Base-by-base conservation (phyloP, 2,797 vertebrate species). In the Babyrousa celebensis region DNA sequence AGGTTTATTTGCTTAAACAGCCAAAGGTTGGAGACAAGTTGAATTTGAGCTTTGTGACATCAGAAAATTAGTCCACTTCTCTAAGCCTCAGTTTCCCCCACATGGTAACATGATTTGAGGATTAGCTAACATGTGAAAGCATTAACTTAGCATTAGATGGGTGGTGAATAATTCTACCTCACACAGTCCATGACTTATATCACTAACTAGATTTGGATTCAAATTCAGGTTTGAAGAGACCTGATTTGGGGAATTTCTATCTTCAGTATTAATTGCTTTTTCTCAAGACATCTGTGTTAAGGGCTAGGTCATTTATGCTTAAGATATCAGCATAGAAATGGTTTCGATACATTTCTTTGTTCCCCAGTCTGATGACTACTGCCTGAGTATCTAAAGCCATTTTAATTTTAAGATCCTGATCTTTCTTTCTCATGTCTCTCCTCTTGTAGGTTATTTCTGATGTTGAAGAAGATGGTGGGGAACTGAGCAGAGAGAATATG, bases 401-500 rank as follows among this genome's bases (percentile, higher is more conserved):
- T 25, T 48, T 48, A 48, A 48, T 48, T 32, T 71, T 80, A 78
- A 84, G 63, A 11, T 70, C 6, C 21, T 20, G 6, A 62, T 89
- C 74, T 92, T 87, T 40, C 40, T 21, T 88, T 75, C 62, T 65
- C n/a, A 9, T 84, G 85, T 79, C 6, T 83, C 7, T 1, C 29
- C 29, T 18, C 68, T 93, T 97, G 29, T 96, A 99, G 99, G 98
- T 93, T 15, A 96, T 98, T 58, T 99, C 99, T 3, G 99, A 99
- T 87, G 96, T 97, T 14, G 99, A 99, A 58, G 99, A 99, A 52
- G 99, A 99, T 84, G 48, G 72, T 0, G 99, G 98, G 4, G 99
- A 99, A 84, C 96, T 98, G 18, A 99, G 99, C 97, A 99, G 99
- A 96, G 99, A 99, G 96, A 98, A 98, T 74, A 94, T 98, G 67